Base-by-base conservation (phyloP, 2,888 invertebrate genomes). In the Sinopyrophorus schimmeli region DNA sequence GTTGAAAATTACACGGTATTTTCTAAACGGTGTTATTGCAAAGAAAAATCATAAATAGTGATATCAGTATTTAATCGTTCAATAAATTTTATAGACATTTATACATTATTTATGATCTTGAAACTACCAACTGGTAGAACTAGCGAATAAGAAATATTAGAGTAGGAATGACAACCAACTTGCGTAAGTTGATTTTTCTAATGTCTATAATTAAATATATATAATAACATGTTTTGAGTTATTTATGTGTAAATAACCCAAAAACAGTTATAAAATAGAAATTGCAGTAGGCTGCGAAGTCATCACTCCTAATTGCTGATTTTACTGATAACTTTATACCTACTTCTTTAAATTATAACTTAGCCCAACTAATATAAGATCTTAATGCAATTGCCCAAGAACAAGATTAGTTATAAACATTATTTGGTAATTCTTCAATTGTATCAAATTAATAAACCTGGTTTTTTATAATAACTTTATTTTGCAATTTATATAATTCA, bases 161-260 rank as follows among this genome's bases (percentile, higher is more conserved):
- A 32, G 23, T 42, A 46, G 26, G 31, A 24, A 17, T 23, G 38
- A 46, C 37, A 38, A n/a, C n/a, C n/a, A 17, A 46, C 16, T 14
- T 38, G 18, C 18, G 9, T 28, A 30, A 28, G 35, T 35, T 35
- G 18, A 20, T 41, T 37, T 35, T 42, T 34, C 16, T 42, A 41
- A 41, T 41, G 48, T 37, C 41, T 48, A 42, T 48, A 48, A 24
- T 48, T 48, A 48, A 35, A 11, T 23, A 3, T 10, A 20, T 41
- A 21, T 48, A 48, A 48, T 48, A 15, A 48, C 30, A 48, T 35
- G 30, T 46, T 42, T 48, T 21, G 27, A 21, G 30, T 24, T 42
- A 35, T 48, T 48, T 48, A 23, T 47, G 40, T 47, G 32, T 47
- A 47, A 47, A 47, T 47, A 47, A 39, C 47, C 15, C 30, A 42